These are phyloP conservation scores for Trinectes maculatus DNA, from an alignment of 2,113 vertebrate species.

Conservation along the genomic window DNA sequence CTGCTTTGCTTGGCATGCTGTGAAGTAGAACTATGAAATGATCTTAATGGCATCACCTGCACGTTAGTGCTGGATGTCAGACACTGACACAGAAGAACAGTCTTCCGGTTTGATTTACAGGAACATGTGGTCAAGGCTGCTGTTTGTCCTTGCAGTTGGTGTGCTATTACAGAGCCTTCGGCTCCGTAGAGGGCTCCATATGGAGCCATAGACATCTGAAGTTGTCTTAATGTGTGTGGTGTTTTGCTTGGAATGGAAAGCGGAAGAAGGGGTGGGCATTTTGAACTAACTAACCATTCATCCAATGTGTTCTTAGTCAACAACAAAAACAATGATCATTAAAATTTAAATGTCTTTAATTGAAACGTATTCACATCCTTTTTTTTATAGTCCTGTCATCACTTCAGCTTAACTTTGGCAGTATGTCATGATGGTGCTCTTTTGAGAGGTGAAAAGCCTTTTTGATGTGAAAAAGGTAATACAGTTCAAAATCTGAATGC, in stretches of 20 bases:
- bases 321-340: conserved; percentile 18
- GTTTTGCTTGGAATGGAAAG: conserved; percentile 46
- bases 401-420: background rate
- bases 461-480: conserved; percentile 47
- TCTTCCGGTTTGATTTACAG: conserved; percentile 69
- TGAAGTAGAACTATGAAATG: conserved; percentile 43
- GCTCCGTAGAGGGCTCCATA: conserved; percentile 61
- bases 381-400: conserved; percentile 20
- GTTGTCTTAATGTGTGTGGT: conserved; percentile 38
- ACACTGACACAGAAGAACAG: conserved; percentile 44
- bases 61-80: conserved; percentile 54
- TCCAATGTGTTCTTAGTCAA: background rate
- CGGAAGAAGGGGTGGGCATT: background rate
- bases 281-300: background rate
- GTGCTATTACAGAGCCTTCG: conserved; percentile 63
- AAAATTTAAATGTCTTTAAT: conserved; percentile 17
- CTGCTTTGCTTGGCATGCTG: conserved; percentile 9
- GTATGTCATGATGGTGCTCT: conserved; percentile 17
- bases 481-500: conserved; percentile 50
- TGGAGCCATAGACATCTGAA: conserved; percentile 61
- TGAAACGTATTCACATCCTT: background rate
- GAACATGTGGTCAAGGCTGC: conserved; percentile 70
- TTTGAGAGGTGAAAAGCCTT: background rate
- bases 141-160: conserved; percentile 74
- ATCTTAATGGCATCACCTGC: conserved; percentile 62